phyloP scores from a whole-genome alignment of 2,888 invertebrate genomes.

The Salticus scenicus region DNA sequence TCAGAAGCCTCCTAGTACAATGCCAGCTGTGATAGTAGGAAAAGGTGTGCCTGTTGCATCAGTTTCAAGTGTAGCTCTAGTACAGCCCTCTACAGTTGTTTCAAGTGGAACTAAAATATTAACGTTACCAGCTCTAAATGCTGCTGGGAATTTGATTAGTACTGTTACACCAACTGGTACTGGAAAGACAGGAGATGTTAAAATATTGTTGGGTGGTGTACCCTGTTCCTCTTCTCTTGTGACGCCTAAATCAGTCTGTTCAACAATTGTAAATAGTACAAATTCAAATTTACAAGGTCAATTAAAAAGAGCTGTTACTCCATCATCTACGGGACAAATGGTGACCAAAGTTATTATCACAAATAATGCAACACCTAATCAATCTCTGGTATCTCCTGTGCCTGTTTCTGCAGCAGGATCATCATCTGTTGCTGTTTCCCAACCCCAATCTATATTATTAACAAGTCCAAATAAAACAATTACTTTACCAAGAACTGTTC shows the following conservation, averaged over 20 bases:
- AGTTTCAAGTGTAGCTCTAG: constrained; percentile 49
- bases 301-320: constrained; percentile 57
- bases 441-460: constrained; percentile 69
- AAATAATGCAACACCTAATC: constrained; percentile 74
- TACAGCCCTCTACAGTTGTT: constrained; percentile 31
- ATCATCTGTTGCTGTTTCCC: constrained; percentile 47
- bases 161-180: constrained; percentile 23
- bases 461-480: constrained; percentile 79
- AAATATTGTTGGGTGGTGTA: constrained; percentile 43
- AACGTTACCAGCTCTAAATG: constrained; percentile 71
- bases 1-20: constrained; percentile 43
- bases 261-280: constrained; percentile 10
- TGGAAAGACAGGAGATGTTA: constrained; percentile 51
- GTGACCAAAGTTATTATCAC: constrained; percentile 73
- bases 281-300: constrained; percentile 34
- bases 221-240: constrained; percentile 40
- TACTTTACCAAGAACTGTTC: constrained; percentile 80
- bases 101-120: constrained; percentile 67
- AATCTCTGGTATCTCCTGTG: constrained; percentile 69
- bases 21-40: constrained; percentile 35
- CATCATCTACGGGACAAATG: constrained; percentile 57
- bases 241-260: constrained; percentile 35
- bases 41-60: constrained; percentile 38
- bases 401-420: constrained; percentile 59
- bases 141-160: constrained; percentile 39